Evolutionary conservation across 2,888 invertebrate genomes (phyloP).

Genomic region (Drosophila demipolita): DNA sequence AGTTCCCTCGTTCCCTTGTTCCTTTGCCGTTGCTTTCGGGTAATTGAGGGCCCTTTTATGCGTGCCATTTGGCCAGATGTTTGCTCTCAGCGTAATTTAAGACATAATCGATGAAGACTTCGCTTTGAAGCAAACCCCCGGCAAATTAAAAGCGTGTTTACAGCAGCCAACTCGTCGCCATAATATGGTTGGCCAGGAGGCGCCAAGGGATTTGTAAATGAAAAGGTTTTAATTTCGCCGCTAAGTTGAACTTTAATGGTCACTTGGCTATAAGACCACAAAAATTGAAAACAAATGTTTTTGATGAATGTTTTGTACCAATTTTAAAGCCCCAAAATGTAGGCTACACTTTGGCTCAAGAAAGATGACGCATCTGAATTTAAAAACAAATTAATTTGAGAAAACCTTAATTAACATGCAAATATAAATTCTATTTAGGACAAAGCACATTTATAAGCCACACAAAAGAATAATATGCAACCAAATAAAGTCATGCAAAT

Average conservation of each 20-base stretch:
- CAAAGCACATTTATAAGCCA: not conserved
- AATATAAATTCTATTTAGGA: not conserved
- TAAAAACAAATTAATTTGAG: not conserved
- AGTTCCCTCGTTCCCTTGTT: not conserved
- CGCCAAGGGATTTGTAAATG: slow-evolving; percentile 62
- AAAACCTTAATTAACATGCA: not conserved
- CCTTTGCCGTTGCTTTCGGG: slow-evolving; percentile 4
- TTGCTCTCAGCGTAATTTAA: slow-evolving; percentile 71
- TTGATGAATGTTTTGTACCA: slow-evolving; percentile 34
- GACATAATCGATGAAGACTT: slow-evolving; percentile 71
- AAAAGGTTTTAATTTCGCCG: slow-evolving; percentile 56
- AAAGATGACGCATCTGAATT: not conserved
- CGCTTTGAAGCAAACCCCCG: slow-evolving; percentile 35
- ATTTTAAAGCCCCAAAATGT: slow-evolving; percentile 45
- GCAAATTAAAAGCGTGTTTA: slow-evolving; percentile 61
- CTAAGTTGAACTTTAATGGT: slow-evolving; percentile 39
- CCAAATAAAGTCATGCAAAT: not conserved
- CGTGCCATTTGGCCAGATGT: slow-evolving; percentile 57
- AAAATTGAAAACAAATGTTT: slow-evolving; percentile 28
- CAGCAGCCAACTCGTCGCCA: slow-evolving; percentile 48
- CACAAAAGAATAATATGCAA: not conserved
- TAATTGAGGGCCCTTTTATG: slow-evolving; percentile 43
- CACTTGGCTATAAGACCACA: slow-evolving; percentile 16
- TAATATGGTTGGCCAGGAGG: slow-evolving; percentile 15
- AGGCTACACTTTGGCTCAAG: slow-evolving; percentile 48